phyloP scores from a whole-genome alignment of 2,797 vertebrate genomes.

The Tympanoctomys barrerae region DNA sequence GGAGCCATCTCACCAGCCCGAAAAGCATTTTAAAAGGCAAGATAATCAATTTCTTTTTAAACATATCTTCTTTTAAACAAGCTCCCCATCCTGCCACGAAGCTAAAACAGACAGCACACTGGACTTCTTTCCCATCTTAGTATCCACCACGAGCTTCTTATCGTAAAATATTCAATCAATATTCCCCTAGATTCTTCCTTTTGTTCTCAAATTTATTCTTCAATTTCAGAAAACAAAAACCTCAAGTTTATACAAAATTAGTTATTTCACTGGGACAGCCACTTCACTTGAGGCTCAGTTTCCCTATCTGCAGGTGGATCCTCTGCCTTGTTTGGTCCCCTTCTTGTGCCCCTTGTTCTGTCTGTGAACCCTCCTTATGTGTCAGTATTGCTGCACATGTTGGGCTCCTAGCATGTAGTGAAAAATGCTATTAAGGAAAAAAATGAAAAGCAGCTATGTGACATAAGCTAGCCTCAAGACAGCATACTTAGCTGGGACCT shows the following conservation, averaged over 20 bases:
- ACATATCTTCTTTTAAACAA: background rate
- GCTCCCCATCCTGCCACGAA: background rate
- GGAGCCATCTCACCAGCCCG: too few relatives aligned
- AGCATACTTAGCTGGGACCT: background rate
- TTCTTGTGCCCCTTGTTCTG: background rate
- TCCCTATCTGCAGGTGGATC: background rate
- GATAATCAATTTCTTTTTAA: background rate
- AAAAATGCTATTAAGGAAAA: background rate
- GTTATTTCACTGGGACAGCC: background rate
- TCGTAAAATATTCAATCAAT: background rate
- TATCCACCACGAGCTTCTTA: background rate
- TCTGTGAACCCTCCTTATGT: background rate
- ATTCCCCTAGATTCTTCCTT: background rate
- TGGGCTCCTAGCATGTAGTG: background rate
- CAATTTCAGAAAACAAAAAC: background rate
- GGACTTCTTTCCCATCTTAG: background rate
- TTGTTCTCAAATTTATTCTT: background rate
- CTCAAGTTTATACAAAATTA: background rate
- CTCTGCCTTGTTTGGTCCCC: background rate
- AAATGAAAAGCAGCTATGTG: background rate
- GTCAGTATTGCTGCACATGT: background rate
- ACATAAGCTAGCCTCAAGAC: background rate
- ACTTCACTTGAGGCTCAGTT: background rate
- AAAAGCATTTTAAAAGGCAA: background rate
- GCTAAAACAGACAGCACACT: background rate